phyloP scores from a whole-genome alignment of 2,888 invertebrate genomes.

The Cephus pulcher region DNA sequence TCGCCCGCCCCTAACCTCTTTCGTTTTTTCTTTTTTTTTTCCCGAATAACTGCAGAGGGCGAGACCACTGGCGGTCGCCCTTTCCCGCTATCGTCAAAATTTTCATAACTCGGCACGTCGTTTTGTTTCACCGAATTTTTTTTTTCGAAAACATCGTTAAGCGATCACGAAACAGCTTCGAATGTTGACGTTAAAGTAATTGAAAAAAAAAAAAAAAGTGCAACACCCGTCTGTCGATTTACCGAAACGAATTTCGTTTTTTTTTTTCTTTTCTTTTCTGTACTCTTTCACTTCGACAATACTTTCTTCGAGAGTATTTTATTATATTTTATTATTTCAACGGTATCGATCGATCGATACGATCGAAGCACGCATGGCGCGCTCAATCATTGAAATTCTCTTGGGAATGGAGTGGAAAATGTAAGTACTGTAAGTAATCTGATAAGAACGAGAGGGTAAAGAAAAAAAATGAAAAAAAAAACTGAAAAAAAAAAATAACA shows the following conservation, averaged over 20 bases:
- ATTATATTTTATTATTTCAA: no score
- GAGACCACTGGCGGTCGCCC: no score
- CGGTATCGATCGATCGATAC: background rate
- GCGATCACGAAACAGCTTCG: background rate
- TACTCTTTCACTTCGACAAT: background rate
- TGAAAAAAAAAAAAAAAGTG: no score
- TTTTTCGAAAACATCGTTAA: background rate
- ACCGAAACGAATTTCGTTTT: background rate
- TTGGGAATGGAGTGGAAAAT: background rate
- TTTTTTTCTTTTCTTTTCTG: background rate
- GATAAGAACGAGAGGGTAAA: background rate
- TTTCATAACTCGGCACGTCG: background rate
- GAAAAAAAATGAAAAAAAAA: slow-evolving; percentile 7
- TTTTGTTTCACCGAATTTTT: background rate
- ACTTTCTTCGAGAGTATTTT: background rate
- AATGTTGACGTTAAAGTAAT: background rate
- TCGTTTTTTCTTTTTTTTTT: no score
- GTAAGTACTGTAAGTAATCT: background rate
- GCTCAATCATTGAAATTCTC: background rate
- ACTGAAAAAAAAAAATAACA: background rate
- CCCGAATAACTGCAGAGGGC: background rate
- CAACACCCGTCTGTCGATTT: background rate
- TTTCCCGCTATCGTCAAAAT: background rate
- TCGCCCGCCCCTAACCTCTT: slow-evolving; percentile 42
- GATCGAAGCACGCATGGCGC: background rate